phyloP scores from a whole-genome alignment of 2,888 invertebrate species.

The Cephus nigrinus region DNA sequence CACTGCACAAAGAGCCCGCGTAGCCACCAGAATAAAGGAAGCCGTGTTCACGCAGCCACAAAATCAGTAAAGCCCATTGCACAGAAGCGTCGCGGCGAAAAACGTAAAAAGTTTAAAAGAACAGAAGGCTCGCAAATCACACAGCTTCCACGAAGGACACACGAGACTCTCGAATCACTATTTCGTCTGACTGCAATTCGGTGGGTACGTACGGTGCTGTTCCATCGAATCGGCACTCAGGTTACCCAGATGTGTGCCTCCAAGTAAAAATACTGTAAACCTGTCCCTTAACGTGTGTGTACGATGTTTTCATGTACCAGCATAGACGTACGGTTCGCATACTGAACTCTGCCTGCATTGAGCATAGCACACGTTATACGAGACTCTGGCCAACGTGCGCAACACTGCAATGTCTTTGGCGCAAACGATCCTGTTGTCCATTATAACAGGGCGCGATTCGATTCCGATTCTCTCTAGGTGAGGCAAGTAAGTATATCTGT shows the following conservation, averaged over 20 bases:
- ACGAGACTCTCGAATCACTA: slow-evolving; percentile 28
- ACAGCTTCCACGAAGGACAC: slow-evolving; percentile 1
- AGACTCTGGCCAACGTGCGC: neutral
- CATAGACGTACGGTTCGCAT: neutral
- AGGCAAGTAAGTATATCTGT: neutral
- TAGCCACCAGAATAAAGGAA: neutral
- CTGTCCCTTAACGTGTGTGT: slow-evolving; percentile 25
- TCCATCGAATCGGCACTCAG: slow-evolving; percentile 26
- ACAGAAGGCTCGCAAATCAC: neutral
- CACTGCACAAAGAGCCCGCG: neutral
- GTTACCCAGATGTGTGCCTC: slow-evolving; percentile 29
- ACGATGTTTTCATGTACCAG: slow-evolving; percentile 2
- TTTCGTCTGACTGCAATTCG: slow-evolving; percentile 32
- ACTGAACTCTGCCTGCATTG: neutral
- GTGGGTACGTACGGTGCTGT: slow-evolving; percentile 1
- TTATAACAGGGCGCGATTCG: neutral
- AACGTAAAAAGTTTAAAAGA: neutral
- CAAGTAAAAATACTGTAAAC: slow-evolving; percentile 24
- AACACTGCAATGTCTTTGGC: neutral
- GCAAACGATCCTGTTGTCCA: neutral
- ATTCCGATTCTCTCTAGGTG: neutral
- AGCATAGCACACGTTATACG: neutral
- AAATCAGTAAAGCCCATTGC: neutral
- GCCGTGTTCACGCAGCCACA: neutral
- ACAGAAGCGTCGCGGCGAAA: neutral